These are phyloP conservation scores for Sipha maydis DNA, from an alignment of 2,888 invertebrate genomes.

Conservation along the genomic window DNA sequence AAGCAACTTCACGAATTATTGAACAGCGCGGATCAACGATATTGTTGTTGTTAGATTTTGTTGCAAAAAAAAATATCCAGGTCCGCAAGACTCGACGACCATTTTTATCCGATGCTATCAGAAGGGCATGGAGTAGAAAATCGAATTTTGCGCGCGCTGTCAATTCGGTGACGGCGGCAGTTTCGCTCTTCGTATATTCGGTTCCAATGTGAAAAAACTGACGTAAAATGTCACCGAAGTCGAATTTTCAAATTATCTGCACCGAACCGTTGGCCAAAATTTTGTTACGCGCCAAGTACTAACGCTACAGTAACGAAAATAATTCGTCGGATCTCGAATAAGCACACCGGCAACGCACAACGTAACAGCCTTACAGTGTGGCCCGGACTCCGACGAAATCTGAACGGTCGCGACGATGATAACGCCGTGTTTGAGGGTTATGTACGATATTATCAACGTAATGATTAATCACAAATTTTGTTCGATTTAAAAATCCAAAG, in stretches of 20 bases:
- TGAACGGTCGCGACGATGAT: not conserved
- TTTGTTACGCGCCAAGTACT: too few relatives aligned
- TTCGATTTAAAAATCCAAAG: not conserved
- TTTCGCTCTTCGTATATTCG: too few relatives aligned
- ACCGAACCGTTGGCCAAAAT: too few relatives aligned
- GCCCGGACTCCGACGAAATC: not conserved
- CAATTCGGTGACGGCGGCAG: not conserved
- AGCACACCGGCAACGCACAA: too few relatives aligned
- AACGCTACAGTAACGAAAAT: too few relatives aligned
- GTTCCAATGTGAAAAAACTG: too few relatives aligned
- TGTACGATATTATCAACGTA: constrained; percentile 8
- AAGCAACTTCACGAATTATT: not conserved
- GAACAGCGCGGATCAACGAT: not conserved
- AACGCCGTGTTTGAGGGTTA: constrained; percentile 29
- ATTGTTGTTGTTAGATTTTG: too few relatives aligned
- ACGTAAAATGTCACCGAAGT: too few relatives aligned
- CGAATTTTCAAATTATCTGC: too few relatives aligned
- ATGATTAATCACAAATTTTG: constrained; percentile 36
- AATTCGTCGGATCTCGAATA: too few relatives aligned
- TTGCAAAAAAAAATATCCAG: not conserved
- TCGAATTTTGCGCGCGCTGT: not conserved
- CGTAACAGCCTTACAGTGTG: not conserved
- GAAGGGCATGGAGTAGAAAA: not conserved
- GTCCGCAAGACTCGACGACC: not conserved
- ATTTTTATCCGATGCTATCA: not conserved